phyloP scores from a whole-genome alignment of 2,888 invertebrate genomes.

The Melinopterus prodromus region DNA sequence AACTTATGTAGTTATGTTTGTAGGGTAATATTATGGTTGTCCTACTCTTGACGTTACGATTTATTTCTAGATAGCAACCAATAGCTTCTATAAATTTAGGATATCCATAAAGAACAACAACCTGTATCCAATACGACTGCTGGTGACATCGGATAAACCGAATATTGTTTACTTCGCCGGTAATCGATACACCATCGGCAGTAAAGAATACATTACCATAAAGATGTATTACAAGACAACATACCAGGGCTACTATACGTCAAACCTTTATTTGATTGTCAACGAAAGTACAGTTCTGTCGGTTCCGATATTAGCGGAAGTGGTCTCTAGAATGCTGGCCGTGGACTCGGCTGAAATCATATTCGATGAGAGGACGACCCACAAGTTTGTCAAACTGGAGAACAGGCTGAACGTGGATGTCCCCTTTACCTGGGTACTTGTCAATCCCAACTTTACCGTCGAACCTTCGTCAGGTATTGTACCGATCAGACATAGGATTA shows the following conservation, averaged over 20 bases:
- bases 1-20: too few species aligned
- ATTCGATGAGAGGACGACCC: conserved; percentile 11
- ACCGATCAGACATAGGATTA: background rate
- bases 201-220: background rate
- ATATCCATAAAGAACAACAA: conserved; percentile 19
- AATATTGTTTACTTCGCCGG: conserved; percentile 23
- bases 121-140: conserved; percentile 11
- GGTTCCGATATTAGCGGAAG: conserved; percentile 30
- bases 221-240: conserved; percentile 22
- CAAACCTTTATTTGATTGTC: conserved; percentile 27
- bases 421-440: conserved; percentile 26
- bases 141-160: background rate
- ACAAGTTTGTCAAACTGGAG: conserved; percentile 25
- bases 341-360: background rate
- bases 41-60: background rate
- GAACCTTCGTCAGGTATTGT: conserved; percentile 24
- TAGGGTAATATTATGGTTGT: too few species aligned
- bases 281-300: conserved; percentile 31
- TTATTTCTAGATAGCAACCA: conserved; percentile 17
- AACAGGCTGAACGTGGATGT: conserved; percentile 31
- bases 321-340: background rate
- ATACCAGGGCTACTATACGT: conserved; percentile 28
- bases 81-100: conserved; percentile 9
- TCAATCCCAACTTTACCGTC: conserved; percentile 10
- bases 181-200: conserved; percentile 10